Conservation (phyloP, 2,797 vertebrate genomes). For the Eurystomus glaucurus region DNA sequence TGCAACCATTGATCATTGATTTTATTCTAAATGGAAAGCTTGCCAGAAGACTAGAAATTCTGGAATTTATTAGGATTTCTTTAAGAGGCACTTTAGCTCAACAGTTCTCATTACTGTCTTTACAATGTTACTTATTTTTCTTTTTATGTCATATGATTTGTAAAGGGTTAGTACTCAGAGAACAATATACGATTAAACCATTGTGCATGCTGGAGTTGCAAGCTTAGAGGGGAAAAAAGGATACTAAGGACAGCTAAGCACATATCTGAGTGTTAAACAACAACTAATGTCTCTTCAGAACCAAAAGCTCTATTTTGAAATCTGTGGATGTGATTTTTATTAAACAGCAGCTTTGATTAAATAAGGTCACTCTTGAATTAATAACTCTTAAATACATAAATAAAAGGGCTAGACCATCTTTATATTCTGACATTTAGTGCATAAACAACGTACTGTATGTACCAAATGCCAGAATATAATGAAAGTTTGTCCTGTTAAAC, state of each 20-base stretch:
- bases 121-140: slow-evolving; percentile 90
- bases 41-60: slow-evolving; percentile 94
- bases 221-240: slow-evolving; percentile 68
- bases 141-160: slow-evolving; percentile 89
- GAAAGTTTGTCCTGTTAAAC: slow-evolving; percentile 45
- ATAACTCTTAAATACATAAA: slow-evolving; percentile 65
- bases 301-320: slow-evolving; percentile 68
- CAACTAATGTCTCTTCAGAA: slow-evolving; percentile 53
- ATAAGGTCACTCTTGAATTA: slow-evolving; percentile 73
- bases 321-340: slow-evolving; percentile 50
- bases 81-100: slow-evolving; percentile 94
- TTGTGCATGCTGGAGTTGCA: slow-evolving; percentile 79
- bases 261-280: slow-evolving; percentile 67
- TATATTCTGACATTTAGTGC: slow-evolving; percentile 44
- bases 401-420: slow-evolving; percentile 57
- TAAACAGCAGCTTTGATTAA: slow-evolving; percentile 78
- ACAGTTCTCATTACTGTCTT: slow-evolving; percentile 92
- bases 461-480: not conserved
- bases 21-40: slow-evolving; percentile 95
- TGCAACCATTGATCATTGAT: slow-evolving; percentile 98
- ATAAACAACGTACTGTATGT: slow-evolving; percentile 22
- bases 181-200: slow-evolving; percentile 87
- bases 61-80: slow-evolving; percentile 92
- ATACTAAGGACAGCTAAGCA: slow-evolving; percentile 77
- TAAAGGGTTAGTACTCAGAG: slow-evolving; percentile 85